Base-by-base conservation (phyloP, 2,888 invertebrate genomes). In the Lacanobia oleracea region DNA sequence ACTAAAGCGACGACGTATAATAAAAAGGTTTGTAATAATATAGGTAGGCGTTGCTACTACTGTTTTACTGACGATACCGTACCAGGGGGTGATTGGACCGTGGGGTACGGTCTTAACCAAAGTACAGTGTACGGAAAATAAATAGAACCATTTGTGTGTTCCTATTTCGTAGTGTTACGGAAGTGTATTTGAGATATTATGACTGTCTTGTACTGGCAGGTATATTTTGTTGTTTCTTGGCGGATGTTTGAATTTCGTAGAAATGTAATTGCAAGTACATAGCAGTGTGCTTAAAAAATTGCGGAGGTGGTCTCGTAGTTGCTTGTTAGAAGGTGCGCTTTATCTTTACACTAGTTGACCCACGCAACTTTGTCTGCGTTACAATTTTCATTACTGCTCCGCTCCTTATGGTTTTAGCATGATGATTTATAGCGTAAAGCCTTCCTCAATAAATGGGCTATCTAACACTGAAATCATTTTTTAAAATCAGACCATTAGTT, bases 81-180 rank as follows among this genome's bases (percentile, higher is more conserved):
- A 51, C 81, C 77, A 81, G 78, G 73, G 48, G 45, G 86, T 53
- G 79, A 63, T 77, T 67, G 79, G 73, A 14, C 53, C 51, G 64
- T 59, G 63, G 72, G 71, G 63, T 53, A 64, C n/a, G 61, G 66
- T 54, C 65, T 72, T 72, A 63, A 43, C 23, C 4, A 79, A 75
- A 79, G 60, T 60, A 74, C 60, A 12, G 43, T 72, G 43, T 71
- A 50, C 12, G 23, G 27, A 45, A 62, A 76, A 64, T 65, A 56
- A 53, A 64, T 59, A 21, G 7, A 48, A 50, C 48, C 16, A 45
- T 78, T 81, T 43, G 1, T 48, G 21, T 67, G n/a, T 56, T 51
- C 37, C 53, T 37, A 50, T 67, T 72, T 79, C 12, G 33, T 51
- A 45, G 18, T 50, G 43, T 40, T 63, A 40, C n/a, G 23, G 48